Base-by-base conservation (phyloP, 2,797 vertebrate species). In the Alosa sapidissima region DNA sequence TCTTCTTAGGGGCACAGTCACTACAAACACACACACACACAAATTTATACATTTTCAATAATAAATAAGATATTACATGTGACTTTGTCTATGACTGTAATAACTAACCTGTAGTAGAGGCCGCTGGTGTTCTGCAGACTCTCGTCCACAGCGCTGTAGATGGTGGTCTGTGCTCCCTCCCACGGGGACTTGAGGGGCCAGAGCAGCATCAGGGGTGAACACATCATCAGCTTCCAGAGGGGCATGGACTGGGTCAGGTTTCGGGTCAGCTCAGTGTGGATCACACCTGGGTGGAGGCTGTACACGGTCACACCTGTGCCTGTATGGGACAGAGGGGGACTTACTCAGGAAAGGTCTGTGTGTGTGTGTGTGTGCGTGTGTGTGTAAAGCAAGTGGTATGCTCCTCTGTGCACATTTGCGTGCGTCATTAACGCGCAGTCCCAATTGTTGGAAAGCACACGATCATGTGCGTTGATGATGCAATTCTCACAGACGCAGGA, bases 121-220 rank as follows among this genome's bases (percentile, higher is more conserved):
- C 95, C 94, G 3, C 91, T 95, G 54, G 21, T 82, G 0, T 92
- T 85, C 14, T 89, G 86, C 84, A 93, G 83, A 68, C 92, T 93
- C 89, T 95, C 94, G 0, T 96, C 95, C 88, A 96, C 94, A 0
- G 94, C 94, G 1, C 95, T 96, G 91, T 93, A 92, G 90, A 95
- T 95, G 86, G 90, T 94, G 87, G 95, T 95, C 91, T 95, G 95
- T 8, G 95, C 94, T 87, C 95, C 95, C 88, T 95, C 91, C 89
- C 87, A 81, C 0, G 93, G 91, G 28, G 13, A 91, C 91, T 96
- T 96, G n/a, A 51, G 8, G 49, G 49, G 49, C 49, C 49, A 24
- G 11, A 95, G 11, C 52, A 87, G 55, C 0, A 83, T 0, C 0
- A 94, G 0, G 1, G 88, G 86, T 0, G 0, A 10, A 3, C 36